A percentile compares a stretch with the other conserved stretches of the same genome.
These are phyloP conservation scores for Drosophila merina DNA, from an alignment of 2,888 invertebrate species.

Conservation along the genomic window DNA sequence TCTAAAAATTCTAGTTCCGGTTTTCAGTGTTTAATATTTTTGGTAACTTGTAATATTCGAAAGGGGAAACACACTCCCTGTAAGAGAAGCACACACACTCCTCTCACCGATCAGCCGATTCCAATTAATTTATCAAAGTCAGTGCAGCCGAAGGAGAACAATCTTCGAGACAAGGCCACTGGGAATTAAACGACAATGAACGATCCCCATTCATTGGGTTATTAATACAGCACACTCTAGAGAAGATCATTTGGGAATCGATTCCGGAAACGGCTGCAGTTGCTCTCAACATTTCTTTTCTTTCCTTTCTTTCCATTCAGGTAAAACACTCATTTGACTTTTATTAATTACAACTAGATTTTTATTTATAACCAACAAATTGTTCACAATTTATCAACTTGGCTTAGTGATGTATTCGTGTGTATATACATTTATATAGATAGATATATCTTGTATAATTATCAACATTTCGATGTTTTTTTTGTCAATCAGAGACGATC, in stretches of 20 bases:
- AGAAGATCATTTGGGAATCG: constrained; percentile 29
- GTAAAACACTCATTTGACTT: constrained; percentile 61
- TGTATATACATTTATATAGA: constrained; percentile 32
- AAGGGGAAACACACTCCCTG: constrained; percentile 20
- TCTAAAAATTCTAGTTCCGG: not conserved
- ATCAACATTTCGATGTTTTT: constrained; percentile 12
- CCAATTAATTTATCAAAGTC: constrained; percentile 76
- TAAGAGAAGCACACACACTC: constrained; percentile 16
- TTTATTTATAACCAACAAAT: constrained; percentile 75
- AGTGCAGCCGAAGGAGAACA: constrained; percentile 29
- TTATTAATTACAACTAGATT: constrained; percentile 73
- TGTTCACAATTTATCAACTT: constrained; percentile 72
- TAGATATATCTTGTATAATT: constrained; percentile 7
- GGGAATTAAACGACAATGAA: constrained; percentile 69
- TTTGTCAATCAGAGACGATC: constrained; percentile 56
- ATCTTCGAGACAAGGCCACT: constrained; percentile 61
- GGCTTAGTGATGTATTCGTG: constrained; percentile 52
- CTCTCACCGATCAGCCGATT: constrained; percentile 53
- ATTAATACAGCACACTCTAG: constrained; percentile 53
- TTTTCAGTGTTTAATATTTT: constrained; percentile 13
- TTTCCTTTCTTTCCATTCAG: constrained; percentile 22
- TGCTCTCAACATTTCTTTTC: constrained; percentile 62
- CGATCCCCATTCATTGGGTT: constrained; percentile 70
- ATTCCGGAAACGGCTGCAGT: constrained; percentile 68
- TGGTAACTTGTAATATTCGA: constrained; percentile 3